Base-by-base conservation (phyloP, 2,113 vertebrate species). In the Tylochromis polylepis region DNA sequence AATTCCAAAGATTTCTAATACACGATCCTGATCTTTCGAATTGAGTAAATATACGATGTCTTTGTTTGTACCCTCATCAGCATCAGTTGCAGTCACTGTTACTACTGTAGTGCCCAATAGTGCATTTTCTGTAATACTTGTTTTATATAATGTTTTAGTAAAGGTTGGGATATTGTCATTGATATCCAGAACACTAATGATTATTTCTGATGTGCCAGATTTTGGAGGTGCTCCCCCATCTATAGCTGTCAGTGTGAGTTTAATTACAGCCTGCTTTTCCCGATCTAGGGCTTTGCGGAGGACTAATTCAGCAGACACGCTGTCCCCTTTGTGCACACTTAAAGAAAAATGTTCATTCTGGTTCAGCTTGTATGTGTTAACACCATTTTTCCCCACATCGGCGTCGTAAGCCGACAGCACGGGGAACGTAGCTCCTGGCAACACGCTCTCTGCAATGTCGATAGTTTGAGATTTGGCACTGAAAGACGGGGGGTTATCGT, bases 101-200 rank as follows among this genome's bases (percentile, higher is more conserved):
- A 96, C 2, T 3, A 97, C 88, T 5, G 85, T 70, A 0, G 93
- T 90, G 0, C 96, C 96, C 10, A 58, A 16, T 0, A 72, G 41
- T 2, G 89, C 90, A 56, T 96, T 97, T 93, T 97, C 97, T 0
- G 0, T 27, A 20, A 97, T 83, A 43, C 92, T 93, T 27, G 94
- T 85, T 85, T 96, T 93, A 24, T 97, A 95, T 36, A 97, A 77
- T 0, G 85, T 60, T 62, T 91, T 94, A 0, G 85, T 87, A 87
- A 97, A 98, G 0, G 81, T 65, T 0, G 97, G 97, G 0, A 94
- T 84, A 9, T 97, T 97, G n/a, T 98, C 97, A 53, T 98, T 98
- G 3, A 15, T 94, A n/a, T 98, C 97, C 9, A 96, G 83, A 2
- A 97, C 94, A 86, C 91, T 87, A 41, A 98, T 87, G 4, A 93